These are phyloP conservation scores for Rotaria sp. DNA, from an alignment of 2,888 invertebrate species.

Conservation along the genomic window DNA sequence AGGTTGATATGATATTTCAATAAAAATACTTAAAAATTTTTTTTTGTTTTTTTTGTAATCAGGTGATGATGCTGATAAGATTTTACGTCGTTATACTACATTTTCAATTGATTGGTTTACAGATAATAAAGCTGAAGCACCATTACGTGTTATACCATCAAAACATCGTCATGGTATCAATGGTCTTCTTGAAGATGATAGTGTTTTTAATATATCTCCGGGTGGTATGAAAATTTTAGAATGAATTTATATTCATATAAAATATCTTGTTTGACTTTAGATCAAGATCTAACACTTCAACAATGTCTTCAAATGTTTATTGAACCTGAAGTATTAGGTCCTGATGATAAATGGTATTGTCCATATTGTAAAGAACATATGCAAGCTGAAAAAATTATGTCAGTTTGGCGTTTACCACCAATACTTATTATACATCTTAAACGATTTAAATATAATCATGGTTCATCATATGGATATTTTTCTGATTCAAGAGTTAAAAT, in stretches of 20 bases:
- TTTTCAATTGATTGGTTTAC: slow-evolving; percentile 18
- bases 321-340: slow-evolving; percentile 69
- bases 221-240: not conserved
- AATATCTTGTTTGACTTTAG: not conserved
- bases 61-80: not conserved
- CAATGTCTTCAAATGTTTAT: slow-evolving; percentile 80
- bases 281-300: slow-evolving; percentile 65
- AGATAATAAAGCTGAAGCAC: slow-evolving; percentile 9
- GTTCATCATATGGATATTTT: not conserved
- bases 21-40: not conserved
- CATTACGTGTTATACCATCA: slow-evolving; percentile 9
- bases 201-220: not conserved
- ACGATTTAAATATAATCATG: slow-evolving; percentile 34
- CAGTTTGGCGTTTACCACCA: slow-evolving; percentile 82
- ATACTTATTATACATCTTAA: slow-evolving; percentile 64
- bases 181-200: slow-evolving; percentile 13
- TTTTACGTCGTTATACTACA: not conserved
- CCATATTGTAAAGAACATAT: slow-evolving; percentile 73
- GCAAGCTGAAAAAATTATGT: slow-evolving; percentile 78
- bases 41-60: not conserved
- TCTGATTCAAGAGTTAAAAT: slow-evolving; percentile 27
- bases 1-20: not conserved
- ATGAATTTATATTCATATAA: not conserved
- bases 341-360: slow-evolving; percentile 76
- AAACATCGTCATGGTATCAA: slow-evolving; percentile 3